A percentile compares a stretch with the other conserved stretches of the same genome.
These are phyloP conservation scores for Hyaena hyaena DNA, from an alignment of 2,113 vertebrate species.

Conservation along the genomic window DNA sequence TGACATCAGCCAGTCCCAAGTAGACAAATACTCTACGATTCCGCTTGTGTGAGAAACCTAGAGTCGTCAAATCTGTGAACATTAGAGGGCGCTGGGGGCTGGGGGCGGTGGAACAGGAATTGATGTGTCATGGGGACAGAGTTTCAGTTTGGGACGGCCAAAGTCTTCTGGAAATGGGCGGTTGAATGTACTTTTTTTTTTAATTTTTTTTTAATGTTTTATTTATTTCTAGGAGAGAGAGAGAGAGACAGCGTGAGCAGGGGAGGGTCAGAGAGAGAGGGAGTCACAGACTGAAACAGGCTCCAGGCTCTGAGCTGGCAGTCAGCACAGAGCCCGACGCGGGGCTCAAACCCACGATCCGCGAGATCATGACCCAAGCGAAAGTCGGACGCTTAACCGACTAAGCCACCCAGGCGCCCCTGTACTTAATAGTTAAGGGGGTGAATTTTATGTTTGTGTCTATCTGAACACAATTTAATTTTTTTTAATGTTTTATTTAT, in stretches of 20 bases:
- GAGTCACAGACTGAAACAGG: too few relatives aligned
- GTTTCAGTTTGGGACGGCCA: background rate
- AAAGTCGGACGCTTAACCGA: too few relatives aligned
- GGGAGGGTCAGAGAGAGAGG: too few relatives aligned
- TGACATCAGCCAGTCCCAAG: background rate
- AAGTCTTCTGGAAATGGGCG: background rate
- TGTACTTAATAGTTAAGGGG: background rate
- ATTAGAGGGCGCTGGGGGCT: background rate
- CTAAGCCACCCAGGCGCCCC: too few relatives aligned
- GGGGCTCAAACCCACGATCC: too few relatives aligned
- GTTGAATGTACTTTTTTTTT: too few relatives aligned
- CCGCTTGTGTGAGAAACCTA: fast-evolving
- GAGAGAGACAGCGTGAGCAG: too few relatives aligned
- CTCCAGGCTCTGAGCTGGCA: too few relatives aligned
- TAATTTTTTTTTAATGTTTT: too few relatives aligned
- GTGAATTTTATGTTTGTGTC: background rate
- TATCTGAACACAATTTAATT: background rate
- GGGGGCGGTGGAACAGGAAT: background rate
- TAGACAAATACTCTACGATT: background rate
- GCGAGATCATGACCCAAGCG: too few relatives aligned
- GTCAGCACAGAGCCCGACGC: too few relatives aligned
- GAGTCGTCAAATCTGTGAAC: background rate
- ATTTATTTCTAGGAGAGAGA: too few relatives aligned
- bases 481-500: background rate
- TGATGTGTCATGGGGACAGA: background rate